These are phyloP conservation scores for Meteorus sp. DNA, from an alignment of 1,140 invertebrate species.

Conservation along the genomic window DNA sequence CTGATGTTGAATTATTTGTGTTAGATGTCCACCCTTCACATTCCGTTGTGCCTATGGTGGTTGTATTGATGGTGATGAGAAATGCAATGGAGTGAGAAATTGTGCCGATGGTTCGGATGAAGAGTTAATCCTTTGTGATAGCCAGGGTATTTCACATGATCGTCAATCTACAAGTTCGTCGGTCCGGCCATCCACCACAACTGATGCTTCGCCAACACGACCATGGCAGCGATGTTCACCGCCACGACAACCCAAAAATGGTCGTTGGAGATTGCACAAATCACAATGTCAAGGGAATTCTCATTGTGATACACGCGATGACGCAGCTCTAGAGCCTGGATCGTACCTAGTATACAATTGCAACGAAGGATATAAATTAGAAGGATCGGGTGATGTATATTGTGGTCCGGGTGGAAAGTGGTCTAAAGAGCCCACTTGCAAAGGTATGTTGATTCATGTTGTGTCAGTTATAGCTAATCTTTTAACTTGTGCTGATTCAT, in stretches of 20 bases:
- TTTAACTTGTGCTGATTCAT: no score
- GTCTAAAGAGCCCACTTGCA: slow-evolving; percentile 42
- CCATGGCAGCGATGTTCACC: slow-evolving; percentile 32
- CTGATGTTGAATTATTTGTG: neutral
- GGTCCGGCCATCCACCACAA: neutral
- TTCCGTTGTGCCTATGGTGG: slow-evolving; percentile 66
- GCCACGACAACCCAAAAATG: slow-evolving; percentile 44
- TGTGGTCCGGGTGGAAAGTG: slow-evolving; percentile 43
- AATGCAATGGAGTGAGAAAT: slow-evolving; percentile 63
- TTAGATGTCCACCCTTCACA: slow-evolving; percentile 51
- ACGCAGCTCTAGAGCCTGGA: slow-evolving; percentile 35
- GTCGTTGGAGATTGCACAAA: slow-evolving; percentile 40
- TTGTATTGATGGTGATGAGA: slow-evolving; percentile 61
- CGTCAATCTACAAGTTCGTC: neutral
- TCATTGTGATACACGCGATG: slow-evolving; percentile 32
- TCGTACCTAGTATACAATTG: slow-evolving; percentile 45
- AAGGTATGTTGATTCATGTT: slow-evolving; percentile 34
- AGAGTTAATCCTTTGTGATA: slow-evolving; percentile 35
- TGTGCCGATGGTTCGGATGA: slow-evolving; percentile 76
- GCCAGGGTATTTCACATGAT: neutral
- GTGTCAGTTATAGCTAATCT: no score
- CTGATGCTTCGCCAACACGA: neutral
- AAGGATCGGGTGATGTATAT: slow-evolving; percentile 34
- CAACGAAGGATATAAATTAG: slow-evolving; percentile 38
- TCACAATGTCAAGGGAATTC: slow-evolving; percentile 31